Conservation (phyloP, 2,113 vertebrate species). For the Megaptera novaeangliae region DNA sequence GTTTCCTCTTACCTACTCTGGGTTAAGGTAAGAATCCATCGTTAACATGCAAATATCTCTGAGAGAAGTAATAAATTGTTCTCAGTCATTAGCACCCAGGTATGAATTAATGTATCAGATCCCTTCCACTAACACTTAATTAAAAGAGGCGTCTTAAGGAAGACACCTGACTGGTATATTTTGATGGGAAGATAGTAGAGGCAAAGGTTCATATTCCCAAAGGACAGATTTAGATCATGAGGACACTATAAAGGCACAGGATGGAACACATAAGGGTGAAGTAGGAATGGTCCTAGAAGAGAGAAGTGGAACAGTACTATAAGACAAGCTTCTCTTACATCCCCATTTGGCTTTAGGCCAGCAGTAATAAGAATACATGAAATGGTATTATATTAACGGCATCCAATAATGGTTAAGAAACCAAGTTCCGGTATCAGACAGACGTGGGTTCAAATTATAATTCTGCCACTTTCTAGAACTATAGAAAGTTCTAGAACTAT, state of each 20-base stretch:
- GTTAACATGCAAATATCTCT: not conserved
- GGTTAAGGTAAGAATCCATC: not conserved
- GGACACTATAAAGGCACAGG: not conserved
- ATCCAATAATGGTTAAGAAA: not conserved
- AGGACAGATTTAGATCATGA: not conserved
- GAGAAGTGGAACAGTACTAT: not conserved
- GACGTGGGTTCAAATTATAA: not conserved
- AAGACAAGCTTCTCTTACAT: not conserved
- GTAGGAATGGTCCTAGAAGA: not conserved
- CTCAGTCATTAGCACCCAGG: not conserved
- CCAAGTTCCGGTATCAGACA: not conserved
- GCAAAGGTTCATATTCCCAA: not conserved
- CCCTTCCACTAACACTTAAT: not conserved
- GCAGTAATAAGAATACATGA: not conserved
- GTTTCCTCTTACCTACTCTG: not conserved
- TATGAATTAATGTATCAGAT: conserved; percentile 1
- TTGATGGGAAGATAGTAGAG: conserved; percentile 7
- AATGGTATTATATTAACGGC: not conserved
- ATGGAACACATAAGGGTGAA: not conserved
- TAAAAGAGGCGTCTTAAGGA: not conserved
- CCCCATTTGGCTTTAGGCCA: not conserved
- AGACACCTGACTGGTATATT: not conserved
- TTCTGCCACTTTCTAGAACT: not conserved
- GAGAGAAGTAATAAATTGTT: not conserved
- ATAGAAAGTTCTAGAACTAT: not conserved